Conservation (phyloP, 2,113 vertebrate species). For the Dipodomys stephensi region DNA sequence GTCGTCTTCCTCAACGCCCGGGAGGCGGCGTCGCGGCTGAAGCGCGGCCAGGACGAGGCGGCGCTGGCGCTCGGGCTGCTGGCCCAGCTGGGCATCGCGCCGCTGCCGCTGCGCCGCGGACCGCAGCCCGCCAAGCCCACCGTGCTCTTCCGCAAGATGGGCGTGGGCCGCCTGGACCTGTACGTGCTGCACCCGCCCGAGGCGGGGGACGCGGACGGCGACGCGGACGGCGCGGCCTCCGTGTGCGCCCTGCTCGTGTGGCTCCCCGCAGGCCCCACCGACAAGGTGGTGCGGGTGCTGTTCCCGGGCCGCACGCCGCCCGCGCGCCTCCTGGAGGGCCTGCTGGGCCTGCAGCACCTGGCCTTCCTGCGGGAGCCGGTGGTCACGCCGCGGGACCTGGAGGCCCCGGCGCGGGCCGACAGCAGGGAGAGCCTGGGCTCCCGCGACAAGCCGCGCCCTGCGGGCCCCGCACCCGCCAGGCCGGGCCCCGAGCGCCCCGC, state of each 20-base stretch:
- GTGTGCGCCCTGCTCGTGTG: slow-evolving; percentile 94
- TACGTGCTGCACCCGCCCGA: slow-evolving; percentile 93
- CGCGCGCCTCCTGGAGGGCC: slow-evolving; percentile 91
- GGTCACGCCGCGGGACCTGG: slow-evolving; percentile 91
- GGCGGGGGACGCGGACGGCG: too few relatives aligned
- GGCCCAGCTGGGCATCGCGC: slow-evolving; percentile 87
- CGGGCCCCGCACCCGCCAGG: background rate
- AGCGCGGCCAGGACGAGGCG: slow-evolving; percentile 90
- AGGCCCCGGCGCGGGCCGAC: slow-evolving; percentile 88
- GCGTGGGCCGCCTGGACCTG: slow-evolving; percentile 95
- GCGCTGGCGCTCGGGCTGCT: slow-evolving; percentile 88
- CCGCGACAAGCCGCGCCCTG: slow-evolving; percentile 57
- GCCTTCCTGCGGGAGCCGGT: slow-evolving; percentile 91
- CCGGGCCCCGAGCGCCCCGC: slow-evolving; percentile 83
- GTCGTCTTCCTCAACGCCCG: slow-evolving; percentile 93
- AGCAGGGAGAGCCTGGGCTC: slow-evolving; percentile 93
- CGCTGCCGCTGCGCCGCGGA: slow-evolving; percentile 86
- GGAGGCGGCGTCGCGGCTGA: slow-evolving; percentile 75
- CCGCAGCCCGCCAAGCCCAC: slow-evolving; percentile 87
- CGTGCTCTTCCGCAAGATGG: slow-evolving; percentile 97
- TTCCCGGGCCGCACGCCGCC: slow-evolving; percentile 96
- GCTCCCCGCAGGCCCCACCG: slow-evolving; percentile 90
- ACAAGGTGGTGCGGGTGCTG: slow-evolving; percentile 94
- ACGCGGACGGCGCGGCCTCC: slow-evolving; percentile 83
- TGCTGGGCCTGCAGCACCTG: slow-evolving; percentile 94